Percentiles rank a stretch among this genome's conserved stretches.
Evolutionary conservation across 2,113 vertebrate genomes (phyloP).

Genomic region (Crotophaga sulcirostris): DNA sequence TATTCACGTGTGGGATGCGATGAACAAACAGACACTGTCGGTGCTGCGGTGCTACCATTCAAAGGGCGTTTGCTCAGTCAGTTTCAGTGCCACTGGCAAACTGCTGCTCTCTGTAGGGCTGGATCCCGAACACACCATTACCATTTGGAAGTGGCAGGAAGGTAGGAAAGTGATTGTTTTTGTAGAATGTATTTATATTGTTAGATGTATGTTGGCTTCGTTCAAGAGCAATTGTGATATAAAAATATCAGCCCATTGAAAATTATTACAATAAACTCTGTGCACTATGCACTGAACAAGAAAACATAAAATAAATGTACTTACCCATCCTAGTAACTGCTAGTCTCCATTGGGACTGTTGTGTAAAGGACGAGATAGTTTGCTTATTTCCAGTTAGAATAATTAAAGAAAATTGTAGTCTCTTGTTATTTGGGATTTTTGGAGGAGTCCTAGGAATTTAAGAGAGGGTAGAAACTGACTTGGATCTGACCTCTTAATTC

Average conservation of each 20-base stretch:
- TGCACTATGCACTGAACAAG: not conserved
- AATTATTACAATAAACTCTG: not conserved
- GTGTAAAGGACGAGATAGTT: not conserved
- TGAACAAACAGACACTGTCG: slow-evolving; percentile 93
- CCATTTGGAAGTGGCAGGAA: slow-evolving; percentile 99
- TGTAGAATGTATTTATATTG: not conserved
- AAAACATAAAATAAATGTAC: not conserved
- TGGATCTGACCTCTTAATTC: not conserved
- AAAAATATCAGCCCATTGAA: not conserved
- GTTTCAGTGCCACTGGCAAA: slow-evolving; percentile 97
- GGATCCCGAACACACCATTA: slow-evolving; percentile 91
- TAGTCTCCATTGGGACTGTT: not conserved
- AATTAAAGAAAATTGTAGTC: not conserved
- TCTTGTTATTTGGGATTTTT: not conserved
- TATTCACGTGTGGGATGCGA: slow-evolving; percentile 96
- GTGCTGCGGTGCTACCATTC: slow-evolving; percentile 93
- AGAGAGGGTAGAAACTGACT: not conserved
- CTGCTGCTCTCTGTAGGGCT: slow-evolving; percentile 92
- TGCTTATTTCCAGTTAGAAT: not conserved
- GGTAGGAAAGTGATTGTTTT: slow-evolving; percentile 70
- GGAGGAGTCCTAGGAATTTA: not conserved
- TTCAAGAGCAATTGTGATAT: not conserved
- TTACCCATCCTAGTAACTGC: not conserved
- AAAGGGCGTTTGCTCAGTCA: slow-evolving; percentile 92
- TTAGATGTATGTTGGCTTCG: not conserved